Evolutionary conservation across 2,797 vertebrate genomes (phyloP).

Genomic region (Adelosebastes latens): DNA sequence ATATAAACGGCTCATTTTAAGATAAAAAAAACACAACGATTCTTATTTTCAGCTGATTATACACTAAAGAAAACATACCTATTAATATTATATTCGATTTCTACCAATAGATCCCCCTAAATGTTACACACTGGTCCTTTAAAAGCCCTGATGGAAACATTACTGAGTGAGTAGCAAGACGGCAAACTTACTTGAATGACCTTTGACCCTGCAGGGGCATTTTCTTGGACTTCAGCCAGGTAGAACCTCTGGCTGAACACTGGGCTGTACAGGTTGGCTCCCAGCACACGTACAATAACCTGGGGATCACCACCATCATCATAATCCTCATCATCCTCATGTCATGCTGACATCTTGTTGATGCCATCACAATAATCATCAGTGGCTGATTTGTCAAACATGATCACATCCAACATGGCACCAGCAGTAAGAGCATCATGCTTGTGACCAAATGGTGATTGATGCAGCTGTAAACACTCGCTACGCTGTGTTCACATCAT

Average conservation of each 20-base stretch:
- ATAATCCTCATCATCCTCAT: neutral
- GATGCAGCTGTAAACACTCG: neutral
- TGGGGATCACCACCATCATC: slow-evolving; percentile 47
- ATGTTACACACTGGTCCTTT: too few relatives aligned
- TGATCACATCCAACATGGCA: slow-evolving; percentile 19
- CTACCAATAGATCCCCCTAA: too few relatives aligned
- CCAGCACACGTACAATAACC: slow-evolving; percentile 87
- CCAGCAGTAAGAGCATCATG: neutral
- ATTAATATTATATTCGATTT: too few relatives aligned
- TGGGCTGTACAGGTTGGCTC: slow-evolving; percentile 93
- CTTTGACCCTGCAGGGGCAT: slow-evolving; percentile 85
- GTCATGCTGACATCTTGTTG: slow-evolving; percentile 22
- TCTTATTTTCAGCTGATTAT: too few relatives aligned
- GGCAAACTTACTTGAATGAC: slow-evolving; percentile 83
- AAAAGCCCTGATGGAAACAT: neutral
- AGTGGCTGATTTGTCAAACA: slow-evolving; percentile 29
- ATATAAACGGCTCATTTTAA: too few relatives aligned
- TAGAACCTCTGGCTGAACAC: slow-evolving; percentile 94
- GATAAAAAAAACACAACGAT: too few relatives aligned
- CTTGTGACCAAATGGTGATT: neutral
- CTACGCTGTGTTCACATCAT: neutral
- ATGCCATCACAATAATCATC: slow-evolving; percentile 7
- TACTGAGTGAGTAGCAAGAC: neutral
- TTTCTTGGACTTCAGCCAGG: slow-evolving; percentile 92
- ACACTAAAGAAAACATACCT: too few relatives aligned